These are phyloP conservation scores for Suillia variegata DNA, from an alignment of 2,888 invertebrate species.

Conservation along the genomic window DNA sequence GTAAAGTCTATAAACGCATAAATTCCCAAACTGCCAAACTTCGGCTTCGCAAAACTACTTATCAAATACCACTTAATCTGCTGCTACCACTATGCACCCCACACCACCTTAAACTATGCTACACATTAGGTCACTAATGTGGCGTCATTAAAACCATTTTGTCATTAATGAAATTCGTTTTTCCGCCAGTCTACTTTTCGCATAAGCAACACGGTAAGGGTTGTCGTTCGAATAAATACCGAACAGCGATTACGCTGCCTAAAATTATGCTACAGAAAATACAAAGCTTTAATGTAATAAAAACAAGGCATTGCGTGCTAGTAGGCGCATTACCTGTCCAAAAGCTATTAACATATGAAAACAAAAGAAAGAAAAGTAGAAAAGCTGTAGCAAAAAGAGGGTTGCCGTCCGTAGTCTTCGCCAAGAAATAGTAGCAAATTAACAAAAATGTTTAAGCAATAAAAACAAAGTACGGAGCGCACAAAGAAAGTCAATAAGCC, in stretches of 20 bases:
- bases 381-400: background rate
- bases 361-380: background rate
- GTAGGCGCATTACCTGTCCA: slow-evolving; percentile 16
- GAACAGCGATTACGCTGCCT: no score
- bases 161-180: background rate
- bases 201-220: no score
- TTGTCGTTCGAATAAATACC: no score
- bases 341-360: background rate
- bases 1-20: no score
- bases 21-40: no score
- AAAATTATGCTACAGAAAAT: background rate
- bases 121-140: slow-evolving; percentile 7
- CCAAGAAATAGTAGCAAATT: slow-evolving; percentile 9
- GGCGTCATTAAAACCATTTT: slow-evolving; percentile 4
- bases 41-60: no score
- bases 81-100: no score
- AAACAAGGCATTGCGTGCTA: slow-evolving; percentile 17
- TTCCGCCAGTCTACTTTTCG: background rate
- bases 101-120: slow-evolving; percentile 8
- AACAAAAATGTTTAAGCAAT: slow-evolving; percentile 11
- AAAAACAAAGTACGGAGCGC: slow-evolving; percentile 5
- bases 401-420: background rate
- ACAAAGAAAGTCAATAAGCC: slow-evolving; percentile 8
- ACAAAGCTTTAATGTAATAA: background rate
- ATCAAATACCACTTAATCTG: no score